Evolutionary conservation across 2,797 vertebrate species (phyloP), one percentile per base, ranked within the genome.

Genomic region (Gymnopithys bicolor): DNA sequence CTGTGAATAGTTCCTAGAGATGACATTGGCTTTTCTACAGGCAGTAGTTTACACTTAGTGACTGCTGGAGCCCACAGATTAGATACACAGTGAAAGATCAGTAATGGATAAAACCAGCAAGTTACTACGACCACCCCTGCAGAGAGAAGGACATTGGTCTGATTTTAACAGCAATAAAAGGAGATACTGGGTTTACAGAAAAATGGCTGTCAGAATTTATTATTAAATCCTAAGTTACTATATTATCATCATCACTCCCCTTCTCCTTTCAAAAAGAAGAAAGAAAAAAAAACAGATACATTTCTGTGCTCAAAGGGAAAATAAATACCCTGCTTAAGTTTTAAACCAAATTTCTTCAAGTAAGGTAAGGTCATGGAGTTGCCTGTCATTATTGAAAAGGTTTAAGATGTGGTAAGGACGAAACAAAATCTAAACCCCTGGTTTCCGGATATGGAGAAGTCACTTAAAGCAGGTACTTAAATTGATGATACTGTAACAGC

Each of bases 211-310:
- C 18, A 56, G 62, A 66, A 70, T 37, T 51, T 43, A 45, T 56
- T 43, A 48, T n/a, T 52, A 33, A 64, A 84, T 32, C 22, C 19
- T 7, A 45, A 23, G 22, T 28, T 67, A 48, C 17, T 13, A 49
- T 35, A 13, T 21, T 11, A 52, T 35, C 7, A 37, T 19, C 55
- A 21, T 35, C 16, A 18, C 8, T 56, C 13, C 18, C 45, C 9
- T 59, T 74, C n/a, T 25, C 25, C 30, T 16, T 27, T 25, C 24
- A 49, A 14, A 13, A 22, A 24, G 13, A 48, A 24, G 17, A 45
- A 19, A 23, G 5, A n/a, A 2, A 1, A 4, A n/a, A 16, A 17
- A 17, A 41, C 41, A 18, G 5, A 49, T 7, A 16, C 7, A 11
- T 9, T 56, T 70, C 43, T 52, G 12, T 43, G 27, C 14, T 64